These are phyloP conservation scores for Microchirus variegatus DNA, from an alignment of 2,797 vertebrate species.

Conservation along the genomic window DNA sequence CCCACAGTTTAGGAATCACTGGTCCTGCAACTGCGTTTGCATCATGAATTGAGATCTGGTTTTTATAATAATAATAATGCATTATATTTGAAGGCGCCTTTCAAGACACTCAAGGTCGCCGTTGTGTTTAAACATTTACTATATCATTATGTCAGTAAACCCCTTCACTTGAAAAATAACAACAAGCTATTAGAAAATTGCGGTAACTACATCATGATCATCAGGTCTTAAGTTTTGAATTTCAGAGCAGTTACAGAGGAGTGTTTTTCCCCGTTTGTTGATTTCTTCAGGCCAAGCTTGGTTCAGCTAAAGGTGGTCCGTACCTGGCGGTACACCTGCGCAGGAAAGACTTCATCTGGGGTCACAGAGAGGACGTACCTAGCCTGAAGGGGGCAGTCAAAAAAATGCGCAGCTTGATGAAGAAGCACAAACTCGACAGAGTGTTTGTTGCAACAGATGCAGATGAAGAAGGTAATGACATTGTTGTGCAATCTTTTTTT, in stretches of 20 bases:
- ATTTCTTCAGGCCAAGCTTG: conserved; percentile 79
- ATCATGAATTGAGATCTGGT: too few species aligned
- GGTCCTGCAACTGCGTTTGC: too few species aligned
- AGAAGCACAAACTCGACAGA: conserved; percentile 82
- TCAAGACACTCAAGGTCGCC: too few species aligned
- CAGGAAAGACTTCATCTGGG: conserved; percentile 97
- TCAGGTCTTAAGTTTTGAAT: too few species aligned
- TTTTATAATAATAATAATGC: too few species aligned
- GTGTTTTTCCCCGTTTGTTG: background rate
- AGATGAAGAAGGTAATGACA: conserved; percentile 83
- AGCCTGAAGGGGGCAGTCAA: conserved; percentile 89
- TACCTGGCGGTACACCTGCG: conserved; percentile 93
- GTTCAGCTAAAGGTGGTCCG: conserved; percentile 88
- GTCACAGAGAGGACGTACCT: conserved; percentile 94
- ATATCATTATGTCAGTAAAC: background rate
- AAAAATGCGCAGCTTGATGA: conserved; percentile 89
- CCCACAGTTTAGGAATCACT: too few species aligned
- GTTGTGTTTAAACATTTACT: background rate
- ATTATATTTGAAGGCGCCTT: too few species aligned
- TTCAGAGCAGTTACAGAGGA: too few species aligned
- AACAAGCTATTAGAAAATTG: background rate
- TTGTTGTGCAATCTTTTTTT: background rate
- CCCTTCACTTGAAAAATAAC: background rate
- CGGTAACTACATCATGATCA: background rate
- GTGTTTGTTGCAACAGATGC: conserved; percentile 96